Conservation (phyloP, 2,113 vertebrate genomes). For the Phaethornis superciliosus region DNA sequence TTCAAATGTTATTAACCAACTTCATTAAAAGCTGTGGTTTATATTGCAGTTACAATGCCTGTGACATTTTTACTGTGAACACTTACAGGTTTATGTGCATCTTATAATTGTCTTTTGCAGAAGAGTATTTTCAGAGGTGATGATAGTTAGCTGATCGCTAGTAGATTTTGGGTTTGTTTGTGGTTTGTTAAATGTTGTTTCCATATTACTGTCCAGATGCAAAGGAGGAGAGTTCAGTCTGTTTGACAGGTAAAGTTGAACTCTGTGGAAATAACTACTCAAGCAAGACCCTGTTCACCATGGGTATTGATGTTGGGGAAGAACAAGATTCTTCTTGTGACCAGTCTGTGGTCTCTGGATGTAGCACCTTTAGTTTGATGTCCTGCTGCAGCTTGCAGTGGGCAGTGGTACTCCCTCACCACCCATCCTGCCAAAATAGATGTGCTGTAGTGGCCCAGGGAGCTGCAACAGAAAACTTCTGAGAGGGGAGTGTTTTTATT, state of each 20-base stretch:
- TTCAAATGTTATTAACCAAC: neutral
- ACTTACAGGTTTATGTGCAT: neutral
- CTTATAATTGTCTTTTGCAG: neutral
- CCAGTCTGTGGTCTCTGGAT: neutral
- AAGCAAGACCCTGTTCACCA: neutral
- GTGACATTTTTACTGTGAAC: neutral
- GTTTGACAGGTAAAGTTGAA: neutral
- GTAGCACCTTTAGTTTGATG: neutral
- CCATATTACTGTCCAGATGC: neutral
- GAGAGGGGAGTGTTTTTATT: neutral
- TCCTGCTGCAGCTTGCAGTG: neutral
- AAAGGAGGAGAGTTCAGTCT: neutral
- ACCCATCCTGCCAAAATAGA: neutral
- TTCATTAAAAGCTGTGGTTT: neutral
- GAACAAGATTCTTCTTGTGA: neutral
- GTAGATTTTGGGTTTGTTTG: neutral
- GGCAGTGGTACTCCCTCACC: neutral
- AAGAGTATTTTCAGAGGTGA: neutral
- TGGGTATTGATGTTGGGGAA: fast-evolving
- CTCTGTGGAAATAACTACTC: neutral
- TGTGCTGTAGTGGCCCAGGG: neutral
- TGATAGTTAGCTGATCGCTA: neutral
- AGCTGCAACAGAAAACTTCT: neutral
- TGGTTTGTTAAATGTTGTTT: neutral
- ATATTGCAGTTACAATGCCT: neutral